A percentile compares a stretch with the other conserved stretches of the same genome.
Evolutionary conservation across 2,797 vertebrate genomes (phyloP).

Genomic region (Amniataba percoides): DNA sequence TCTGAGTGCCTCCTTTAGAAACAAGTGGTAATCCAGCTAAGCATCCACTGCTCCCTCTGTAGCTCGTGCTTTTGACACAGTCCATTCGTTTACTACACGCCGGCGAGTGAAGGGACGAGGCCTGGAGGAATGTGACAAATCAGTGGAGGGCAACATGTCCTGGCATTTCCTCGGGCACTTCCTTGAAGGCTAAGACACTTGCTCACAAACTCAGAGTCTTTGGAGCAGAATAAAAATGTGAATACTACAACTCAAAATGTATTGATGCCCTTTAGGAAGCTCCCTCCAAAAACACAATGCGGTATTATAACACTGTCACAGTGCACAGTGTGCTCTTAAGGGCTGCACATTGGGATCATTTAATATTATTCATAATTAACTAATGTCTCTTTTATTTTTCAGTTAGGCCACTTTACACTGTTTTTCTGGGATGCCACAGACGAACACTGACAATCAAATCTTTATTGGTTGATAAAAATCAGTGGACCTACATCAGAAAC

Average conservation of each 20-base stretch:
- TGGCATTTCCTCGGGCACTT: conserved; percentile 51
- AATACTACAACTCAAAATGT: conserved; percentile 24
- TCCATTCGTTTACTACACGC: conserved; percentile 46
- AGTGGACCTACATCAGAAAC: neutral
- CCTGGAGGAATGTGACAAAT: conserved; percentile 56
- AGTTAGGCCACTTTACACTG: no score
- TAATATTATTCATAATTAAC: neutral
- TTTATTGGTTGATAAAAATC: neutral
- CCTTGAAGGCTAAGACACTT: conserved; percentile 37
- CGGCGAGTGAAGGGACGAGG: conserved; percentile 31
- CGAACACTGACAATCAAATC: neutral
- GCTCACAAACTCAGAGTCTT: conserved; percentile 27
- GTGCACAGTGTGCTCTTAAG: neutral
- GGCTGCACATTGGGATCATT: neutral
- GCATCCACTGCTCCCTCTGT: conserved; percentile 17
- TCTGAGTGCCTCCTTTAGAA: conserved; percentile 52
- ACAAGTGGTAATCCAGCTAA: conserved; percentile 45
- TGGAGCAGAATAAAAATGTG: conserved; percentile 33
- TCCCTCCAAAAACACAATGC: neutral
- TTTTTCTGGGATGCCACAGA: neutral
- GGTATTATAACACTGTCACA: neutral
- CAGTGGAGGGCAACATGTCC: conserved; percentile 49
- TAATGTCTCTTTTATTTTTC: neutral
- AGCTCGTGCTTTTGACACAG: conserved; percentile 35
- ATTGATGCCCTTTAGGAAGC: conserved; percentile 20